Base-by-base conservation (phyloP, 1,140 invertebrate genomes). In the Cherax destructor region DNA sequence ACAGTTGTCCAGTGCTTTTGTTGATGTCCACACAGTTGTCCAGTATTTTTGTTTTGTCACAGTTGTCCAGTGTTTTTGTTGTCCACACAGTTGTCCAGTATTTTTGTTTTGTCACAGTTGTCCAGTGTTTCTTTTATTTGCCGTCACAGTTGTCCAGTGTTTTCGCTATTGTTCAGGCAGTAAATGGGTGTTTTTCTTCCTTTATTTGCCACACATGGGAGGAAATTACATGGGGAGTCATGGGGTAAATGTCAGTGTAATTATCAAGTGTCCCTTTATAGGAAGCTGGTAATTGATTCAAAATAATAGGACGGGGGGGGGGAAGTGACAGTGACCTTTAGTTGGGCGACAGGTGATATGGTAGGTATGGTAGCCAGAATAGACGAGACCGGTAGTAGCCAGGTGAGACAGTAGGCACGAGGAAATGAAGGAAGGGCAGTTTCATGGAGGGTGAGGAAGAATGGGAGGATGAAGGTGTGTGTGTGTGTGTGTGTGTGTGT, bases 231-330 rank as follows among this genome's bases (percentile, higher is more conserved):
- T 41, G 52, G 52, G 52, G 52, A 13, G 52, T 7, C 7, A 56
- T 7, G 52, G 69, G 83, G 49, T n/a, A 86, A 86, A 86, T 86
- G 83, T 86, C 83, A 74, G 41, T 18, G 65, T 49, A 86, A 86
- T 86, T 86, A 86, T 18, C 11, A 30, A 69, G 61, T 86, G 11
- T 41, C 61, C 49, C 47, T 72, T 49, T 50, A 41, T 49, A 86
- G 83, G 69, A 86, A 76, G 76, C 61, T 74, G 83, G 76, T 76
- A 76, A 76, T 76, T 76, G 49, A 76, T 30, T 49, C 83, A 86
- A 76, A 76, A 69, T 76, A 86, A 80, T 80, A 80, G 49, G 11
- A 7, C 11, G 52, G 52, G 52, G 52, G 52, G 52, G 52, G 52
- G 52, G 4, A 56, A 56, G 52, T 7, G 52, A 13, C 30, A n/a